Conservation (phyloP, 53 echinoderm and acorn worm species). For the Arbacia lixula region DNA sequence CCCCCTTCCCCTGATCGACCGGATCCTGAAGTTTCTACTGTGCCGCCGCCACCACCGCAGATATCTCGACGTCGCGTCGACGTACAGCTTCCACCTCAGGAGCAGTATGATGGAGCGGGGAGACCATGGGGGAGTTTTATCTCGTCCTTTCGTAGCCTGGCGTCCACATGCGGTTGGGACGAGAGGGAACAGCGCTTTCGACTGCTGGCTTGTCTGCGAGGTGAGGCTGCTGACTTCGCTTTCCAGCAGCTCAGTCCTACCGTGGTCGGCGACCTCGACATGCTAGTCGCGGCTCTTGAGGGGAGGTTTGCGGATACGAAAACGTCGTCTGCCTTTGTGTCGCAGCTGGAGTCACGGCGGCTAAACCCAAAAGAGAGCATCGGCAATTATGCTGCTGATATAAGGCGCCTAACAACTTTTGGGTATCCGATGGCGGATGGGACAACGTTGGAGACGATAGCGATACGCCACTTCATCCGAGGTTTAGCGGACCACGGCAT, state of each 20-base stretch:
- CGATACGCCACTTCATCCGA: conserved; percentile 29
- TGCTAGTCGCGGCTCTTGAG: background rate
- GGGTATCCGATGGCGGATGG: conserved; percentile 45
- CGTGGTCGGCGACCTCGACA: background rate
- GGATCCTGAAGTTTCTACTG: no score
- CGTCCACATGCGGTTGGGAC: conserved; percentile 50
- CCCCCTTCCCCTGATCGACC: no score
- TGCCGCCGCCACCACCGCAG: no score
- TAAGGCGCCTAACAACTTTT: conserved; percentile 18
- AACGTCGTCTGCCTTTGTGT: conserved; percentile 8
- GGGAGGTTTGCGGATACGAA: conserved; percentile 10
- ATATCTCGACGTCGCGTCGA: no score
- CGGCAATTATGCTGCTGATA: conserved; percentile 40
- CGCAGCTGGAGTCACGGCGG: background rate
- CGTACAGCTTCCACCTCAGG: conserved; percentile 18
- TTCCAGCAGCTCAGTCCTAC: conserved; percentile 4
- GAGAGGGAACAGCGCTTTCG: conserved; percentile 37
- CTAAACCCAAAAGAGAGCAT: conserved; percentile 6
- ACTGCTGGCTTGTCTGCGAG: conserved; percentile 46
- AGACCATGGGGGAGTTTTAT: conserved; percentile 45
- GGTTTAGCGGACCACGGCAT: conserved; percentile 50
- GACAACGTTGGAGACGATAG: conserved; percentile 53
- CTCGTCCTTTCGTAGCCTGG: conserved; percentile 4
- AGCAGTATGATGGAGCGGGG: conserved; percentile 7
- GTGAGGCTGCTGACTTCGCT: conserved; percentile 50